Evolutionary conservation across 2,113 vertebrate species (phyloP).

Genomic region (Ascaphus truei): DNA sequence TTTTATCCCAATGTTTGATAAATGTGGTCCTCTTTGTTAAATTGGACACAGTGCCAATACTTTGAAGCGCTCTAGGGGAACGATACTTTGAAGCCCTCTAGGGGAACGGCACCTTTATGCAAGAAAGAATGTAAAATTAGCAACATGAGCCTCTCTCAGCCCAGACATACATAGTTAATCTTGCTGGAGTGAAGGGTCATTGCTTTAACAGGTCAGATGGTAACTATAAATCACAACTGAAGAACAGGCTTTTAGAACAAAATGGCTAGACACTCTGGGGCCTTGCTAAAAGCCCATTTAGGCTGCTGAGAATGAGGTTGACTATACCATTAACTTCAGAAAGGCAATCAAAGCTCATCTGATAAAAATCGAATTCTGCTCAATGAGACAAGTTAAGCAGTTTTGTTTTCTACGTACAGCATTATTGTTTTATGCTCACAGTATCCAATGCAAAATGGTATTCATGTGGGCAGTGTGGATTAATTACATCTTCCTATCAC

Average conservation of each 20-base stretch:
- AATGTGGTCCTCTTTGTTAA: too few relatives aligned
- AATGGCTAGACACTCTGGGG: background rate
- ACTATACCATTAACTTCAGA: conserved; percentile 30
- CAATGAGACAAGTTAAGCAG: background rate
- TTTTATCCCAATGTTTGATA: too few relatives aligned
- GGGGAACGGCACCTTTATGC: conserved; percentile 3
- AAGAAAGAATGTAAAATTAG: conserved; percentile 32
- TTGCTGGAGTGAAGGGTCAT: conserved; percentile 33
- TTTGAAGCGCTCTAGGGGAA: background rate
- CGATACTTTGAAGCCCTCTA: too few relatives aligned
- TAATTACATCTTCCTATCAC: conserved; percentile 18
- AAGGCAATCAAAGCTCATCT: conserved; percentile 26
- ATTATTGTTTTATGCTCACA: conserved; percentile 17
- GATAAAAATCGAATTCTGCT: conserved; percentile 28
- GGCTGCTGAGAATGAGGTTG: conserved; percentile 15
- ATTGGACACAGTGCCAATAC: too few relatives aligned
- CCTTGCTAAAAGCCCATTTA: background rate
- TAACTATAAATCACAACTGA: conserved; percentile 42
- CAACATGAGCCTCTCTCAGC: conserved; percentile 23
- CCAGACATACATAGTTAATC: conserved; percentile 29
- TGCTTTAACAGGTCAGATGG: conserved; percentile 44
- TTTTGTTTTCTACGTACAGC: conserved; percentile 18
- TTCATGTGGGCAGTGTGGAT: conserved; percentile 1
- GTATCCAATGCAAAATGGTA: background rate
- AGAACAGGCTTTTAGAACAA: conserved; percentile 6